Percentiles rank a stretch among this genome's conserved stretches.
phyloP scores from a whole-genome alignment of 2,888 invertebrate species.

The Hirudinaria manillensis region DNA sequence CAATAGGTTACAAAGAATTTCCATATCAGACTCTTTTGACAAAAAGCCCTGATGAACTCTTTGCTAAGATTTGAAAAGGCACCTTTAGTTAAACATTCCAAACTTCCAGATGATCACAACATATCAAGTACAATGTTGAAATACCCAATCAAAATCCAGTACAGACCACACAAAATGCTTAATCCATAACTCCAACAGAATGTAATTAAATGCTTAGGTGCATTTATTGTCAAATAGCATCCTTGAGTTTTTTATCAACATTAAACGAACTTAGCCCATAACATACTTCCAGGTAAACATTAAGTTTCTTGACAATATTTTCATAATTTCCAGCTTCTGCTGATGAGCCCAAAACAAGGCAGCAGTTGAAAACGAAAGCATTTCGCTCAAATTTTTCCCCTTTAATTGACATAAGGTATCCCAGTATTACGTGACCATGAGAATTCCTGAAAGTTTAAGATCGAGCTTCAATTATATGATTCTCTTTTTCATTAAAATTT shows the following conservation, averaged over 20 bases:
- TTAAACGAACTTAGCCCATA: background rate
- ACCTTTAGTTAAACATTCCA: background rate
- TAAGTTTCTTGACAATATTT: constrained; percentile 84
- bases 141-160: too few relatives aligned
- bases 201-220: too few relatives aligned
- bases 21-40: constrained; percentile 63
- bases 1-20: constrained; percentile 69
- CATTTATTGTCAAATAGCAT: too few relatives aligned
- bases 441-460: constrained; percentile 60
- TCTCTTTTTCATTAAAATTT: constrained; percentile 51
- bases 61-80: constrained; percentile 10
- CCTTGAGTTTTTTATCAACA: background rate
- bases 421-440: constrained; percentile 79
- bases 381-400: constrained; percentile 83
- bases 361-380: constrained; percentile 65
- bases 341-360: constrained; percentile 81
- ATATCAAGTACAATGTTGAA: too few relatives aligned
- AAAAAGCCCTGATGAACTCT: constrained; percentile 61
- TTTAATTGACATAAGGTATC: constrained; percentile 83
- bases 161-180: too few relatives aligned
- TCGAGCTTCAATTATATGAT: background rate
- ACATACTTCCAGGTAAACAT: constrained; percentile 67
- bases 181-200: too few relatives aligned
- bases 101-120: background rate
- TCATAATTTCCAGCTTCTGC: constrained; percentile 87